Evolutionary conservation across 2,113 vertebrate genomes (phyloP).

Genomic region (Edolisoma coerulescens): DNA sequence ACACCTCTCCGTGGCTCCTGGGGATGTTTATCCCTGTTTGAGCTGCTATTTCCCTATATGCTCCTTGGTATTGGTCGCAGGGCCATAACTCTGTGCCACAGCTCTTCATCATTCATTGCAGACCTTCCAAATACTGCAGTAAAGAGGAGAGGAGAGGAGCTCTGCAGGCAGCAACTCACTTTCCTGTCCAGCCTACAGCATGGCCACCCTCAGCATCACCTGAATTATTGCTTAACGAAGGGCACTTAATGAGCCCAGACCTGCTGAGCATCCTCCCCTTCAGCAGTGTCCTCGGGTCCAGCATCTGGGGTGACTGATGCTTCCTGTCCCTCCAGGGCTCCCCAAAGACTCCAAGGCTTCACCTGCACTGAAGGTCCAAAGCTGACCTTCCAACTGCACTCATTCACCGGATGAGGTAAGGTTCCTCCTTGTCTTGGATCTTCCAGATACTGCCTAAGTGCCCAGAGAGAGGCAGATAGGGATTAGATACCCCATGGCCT

Average conservation of each 20-base stretch:
- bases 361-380: neutral
- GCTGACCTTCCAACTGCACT: neutral
- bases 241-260: neutral
- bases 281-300: neutral
- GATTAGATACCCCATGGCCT: neutral
- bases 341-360: neutral
- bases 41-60: rapidly evolving
- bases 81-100: neutral
- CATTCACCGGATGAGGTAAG: neutral
- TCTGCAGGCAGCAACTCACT: neutral
- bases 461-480: neutral
- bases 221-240: rapidly evolving
- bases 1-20: neutral
- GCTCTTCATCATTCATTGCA: neutral
- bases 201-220: neutral
- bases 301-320: neutral
- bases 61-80: neutral
- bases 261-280: neutral
- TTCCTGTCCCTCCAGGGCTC: neutral
- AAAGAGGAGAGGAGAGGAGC: neutral
- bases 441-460: neutral
- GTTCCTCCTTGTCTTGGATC: neutral
- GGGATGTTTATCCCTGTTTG: neutral
- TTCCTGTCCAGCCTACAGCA: neutral
- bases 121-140: neutral